Evolutionary conservation across 64 coral and sea anemone genomes (phyloP).

Genomic region (Platygyra sinensis): DNA sequence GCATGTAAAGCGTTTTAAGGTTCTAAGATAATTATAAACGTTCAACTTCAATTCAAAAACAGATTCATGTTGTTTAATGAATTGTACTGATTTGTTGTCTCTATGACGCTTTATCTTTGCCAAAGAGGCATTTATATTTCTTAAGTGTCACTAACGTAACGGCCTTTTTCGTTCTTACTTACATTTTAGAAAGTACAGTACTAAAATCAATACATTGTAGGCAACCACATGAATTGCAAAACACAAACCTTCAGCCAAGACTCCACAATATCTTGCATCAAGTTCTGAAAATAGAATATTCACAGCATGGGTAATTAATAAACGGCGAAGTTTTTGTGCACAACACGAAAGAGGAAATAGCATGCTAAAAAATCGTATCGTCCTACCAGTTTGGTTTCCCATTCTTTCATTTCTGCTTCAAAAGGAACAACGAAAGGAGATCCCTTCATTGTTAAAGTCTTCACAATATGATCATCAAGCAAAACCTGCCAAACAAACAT

Average conservation of each 20-base stretch:
- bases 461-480: slow-evolving; percentile 93
- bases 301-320: not conserved
- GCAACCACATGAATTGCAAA: not conserved
- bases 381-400: slow-evolving; percentile 87
- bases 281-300: slow-evolving; percentile 62
- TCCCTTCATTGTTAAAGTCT: slow-evolving; percentile 95
- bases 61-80: not conserved
- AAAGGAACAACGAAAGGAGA: slow-evolving; percentile 97
- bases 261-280: slow-evolving; percentile 96
- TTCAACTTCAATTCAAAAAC: not conserved
- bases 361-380: not conserved
- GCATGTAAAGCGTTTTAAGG: not conserved
- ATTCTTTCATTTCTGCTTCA: slow-evolving; percentile 87
- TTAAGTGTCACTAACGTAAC: too few relatives aligned
- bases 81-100: too few relatives aligned
- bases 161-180: too few relatives aligned
- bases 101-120: too few relatives aligned
- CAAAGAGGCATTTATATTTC: too few relatives aligned
- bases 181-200: too few relatives aligned
- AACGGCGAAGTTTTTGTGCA: not conserved
- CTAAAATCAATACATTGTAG: too few relatives aligned
- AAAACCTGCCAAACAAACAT: slow-evolving; percentile 63
- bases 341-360: not conserved
- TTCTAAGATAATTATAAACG: not conserved
- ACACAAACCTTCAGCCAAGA: slow-evolving; percentile 91